phyloP scores from a whole-genome alignment of 2,113 vertebrate genomes.

The Perca flavescens region DNA sequence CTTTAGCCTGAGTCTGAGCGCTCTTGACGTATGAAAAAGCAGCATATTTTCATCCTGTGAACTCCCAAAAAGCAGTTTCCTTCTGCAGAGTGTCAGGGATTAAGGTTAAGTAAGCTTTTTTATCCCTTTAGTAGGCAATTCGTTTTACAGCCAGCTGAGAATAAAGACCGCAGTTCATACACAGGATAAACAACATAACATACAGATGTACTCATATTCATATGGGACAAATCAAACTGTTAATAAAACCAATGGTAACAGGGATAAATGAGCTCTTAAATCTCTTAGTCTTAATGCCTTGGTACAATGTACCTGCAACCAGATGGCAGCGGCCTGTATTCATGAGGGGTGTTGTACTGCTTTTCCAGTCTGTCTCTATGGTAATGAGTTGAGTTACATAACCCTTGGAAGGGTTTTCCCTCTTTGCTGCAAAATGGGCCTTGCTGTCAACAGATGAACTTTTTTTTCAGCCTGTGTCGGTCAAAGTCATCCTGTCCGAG shows the following conservation, averaged over 20 bases:
- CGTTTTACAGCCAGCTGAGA: too few species aligned
- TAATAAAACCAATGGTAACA: too few species aligned
- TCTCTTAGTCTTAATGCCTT: too few species aligned
- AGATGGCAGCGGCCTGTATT: too few species aligned
- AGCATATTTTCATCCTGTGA: conserved; percentile 1
- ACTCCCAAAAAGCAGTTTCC: background rate
- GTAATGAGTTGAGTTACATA: conserved; percentile 64
- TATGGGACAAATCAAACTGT: too few species aligned
- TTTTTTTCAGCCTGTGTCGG: conserved; percentile 17
- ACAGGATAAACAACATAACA: too few species aligned
- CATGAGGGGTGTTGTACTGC: conserved; percentile 30
- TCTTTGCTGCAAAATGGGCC: conserved; percentile 43
- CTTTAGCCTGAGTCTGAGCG: background rate
- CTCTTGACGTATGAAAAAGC: conserved; percentile 1
- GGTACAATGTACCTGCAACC: too few species aligned
- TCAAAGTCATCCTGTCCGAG: conserved; percentile 29
- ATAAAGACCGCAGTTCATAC: too few species aligned
- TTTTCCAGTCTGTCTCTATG: conserved; percentile 50
- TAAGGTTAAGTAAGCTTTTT: too few species aligned
- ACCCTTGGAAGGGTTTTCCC: conserved; percentile 35
- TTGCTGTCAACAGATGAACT: conserved; percentile 19
- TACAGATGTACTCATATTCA: too few species aligned
- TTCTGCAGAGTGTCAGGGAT: conserved; percentile 45
- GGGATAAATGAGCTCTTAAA: too few species aligned
- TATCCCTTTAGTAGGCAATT: too few species aligned